Base-by-base conservation (phyloP, 2,888 invertebrate genomes). In the Stenotaenia linearis region DNA sequence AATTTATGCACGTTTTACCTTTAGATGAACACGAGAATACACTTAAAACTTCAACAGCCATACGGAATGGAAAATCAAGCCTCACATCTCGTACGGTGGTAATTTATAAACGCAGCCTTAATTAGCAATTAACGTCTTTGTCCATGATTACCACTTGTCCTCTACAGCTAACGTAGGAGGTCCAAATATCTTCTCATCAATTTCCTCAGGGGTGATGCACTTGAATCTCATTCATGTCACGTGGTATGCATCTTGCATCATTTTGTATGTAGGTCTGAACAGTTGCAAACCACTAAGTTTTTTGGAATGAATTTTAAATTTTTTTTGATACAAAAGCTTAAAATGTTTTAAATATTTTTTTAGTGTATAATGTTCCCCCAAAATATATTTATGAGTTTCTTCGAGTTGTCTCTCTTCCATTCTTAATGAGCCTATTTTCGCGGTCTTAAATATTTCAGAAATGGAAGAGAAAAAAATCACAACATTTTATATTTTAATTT, bases 41-140 rank as follows among this genome's bases (percentile, higher is more conserved):
- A 61, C 61, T 61, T 61, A 61, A 61, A 61, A 61, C 25, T 61
- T 25, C 23, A 61, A 61, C 61, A 23, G 12, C 12, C 61, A 25
- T 25, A 61, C 12, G 23, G 61, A 61, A 61, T 61, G 61, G 23
- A 7, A 28, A 61, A 61, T 61, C 25, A 61, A 12, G 61, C 12
- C 25, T n/a, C n/a, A 61, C 25, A 61, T 61, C 61, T 61, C 25
- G 28, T 18, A 9, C 9, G 61, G 23, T 23, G 61, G 61, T 61
- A 61, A 61, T 61, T 61, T 61, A 61, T 61, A 61, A 61, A 61
- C 61, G 61, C 61, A 5, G 61, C 61, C 61, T 61, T 61, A 61
- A 61, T 61, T 61, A 61, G 61, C 61, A 61, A 61, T 61, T 61
- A 61, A 61, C 61, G 28, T 61, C 61, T 23, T 61, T 25, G 61